Evolutionary conservation across 2,797 vertebrate species (phyloP), one percentile per base, ranked within the genome.

Genomic region (Sarcophilus harrisii): DNA sequence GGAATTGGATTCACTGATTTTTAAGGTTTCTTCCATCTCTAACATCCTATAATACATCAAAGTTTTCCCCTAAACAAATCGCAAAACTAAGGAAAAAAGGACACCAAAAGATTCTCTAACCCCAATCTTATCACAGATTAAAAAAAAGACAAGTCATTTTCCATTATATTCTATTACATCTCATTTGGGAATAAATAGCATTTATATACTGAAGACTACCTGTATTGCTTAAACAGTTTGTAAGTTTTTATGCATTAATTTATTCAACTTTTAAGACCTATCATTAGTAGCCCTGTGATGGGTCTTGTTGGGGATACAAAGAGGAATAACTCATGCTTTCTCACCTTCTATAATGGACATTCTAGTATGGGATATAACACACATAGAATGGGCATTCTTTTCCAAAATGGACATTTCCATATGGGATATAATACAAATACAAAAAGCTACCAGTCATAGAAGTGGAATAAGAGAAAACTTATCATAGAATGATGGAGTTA

Each of bases 81-180:
- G 97, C 97, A 5, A 94, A 95, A 60, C 32, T 97, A 21, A 93
- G 94, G 97, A 98, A 49, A 95, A 18, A 24, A 59, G 81, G 58
- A 96, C 18, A 58, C 13, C 95, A 0, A 91, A 96, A n/a, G 91
- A n/a, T 55, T 21, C 92, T 30, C 73, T 95, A 18, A 90, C 95
- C 30, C 97, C 94, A 96, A 97, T 96, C 91, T 96, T 97, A 21
- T 81, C 96, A 3, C 28, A 96, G 49, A 49, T n/a, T 38, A 55
- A 94, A 1, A 96, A 38, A 28, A 94, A 58, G 95, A 89, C 32
- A 8, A 94, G 45, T 8, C 0, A 92, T 92, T 92, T 89, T 4
- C 12, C 91, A 28, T 27, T 90, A 32, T 16, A 62, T 62, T 30
- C 57, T 57, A 81, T 0, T 29, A 94, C 57, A 57, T 58, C 1